Evolutionary conservation across 2,113 vertebrate species (phyloP).

Genomic region (Gymnorhina tibicen): DNA sequence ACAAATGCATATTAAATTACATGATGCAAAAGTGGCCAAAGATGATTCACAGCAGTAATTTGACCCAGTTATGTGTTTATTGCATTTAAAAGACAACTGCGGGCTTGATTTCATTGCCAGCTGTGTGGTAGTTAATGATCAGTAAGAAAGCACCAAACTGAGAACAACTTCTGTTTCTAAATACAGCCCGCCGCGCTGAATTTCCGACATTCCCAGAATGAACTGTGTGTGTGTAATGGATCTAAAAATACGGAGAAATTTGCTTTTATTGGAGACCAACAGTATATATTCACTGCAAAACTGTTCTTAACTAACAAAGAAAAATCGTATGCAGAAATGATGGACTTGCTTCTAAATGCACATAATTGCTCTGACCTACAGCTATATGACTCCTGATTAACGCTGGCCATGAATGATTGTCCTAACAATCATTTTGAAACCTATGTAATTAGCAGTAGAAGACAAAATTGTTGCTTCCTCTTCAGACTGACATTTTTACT

Average conservation of each 20-base stretch:
- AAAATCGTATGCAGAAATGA: background rate
- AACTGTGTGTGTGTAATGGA: background rate
- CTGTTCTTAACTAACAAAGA: background rate
- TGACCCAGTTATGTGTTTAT: slow-evolving; percentile 40
- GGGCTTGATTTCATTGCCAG: slow-evolving; percentile 25
- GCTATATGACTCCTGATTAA: background rate
- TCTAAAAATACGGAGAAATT: background rate
- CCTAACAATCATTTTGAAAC: background rate
- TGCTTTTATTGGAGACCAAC: background rate
- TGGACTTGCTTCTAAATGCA: background rate
- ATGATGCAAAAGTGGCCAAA: slow-evolving; percentile 45
- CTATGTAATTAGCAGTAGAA: background rate
- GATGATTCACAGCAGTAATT: slow-evolving; percentile 44
- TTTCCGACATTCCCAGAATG: background rate
- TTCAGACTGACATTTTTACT: background rate
- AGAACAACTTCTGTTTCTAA: slow-evolving; percentile 7
- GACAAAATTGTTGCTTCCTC: background rate
- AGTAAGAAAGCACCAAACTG: slow-evolving; percentile 1
- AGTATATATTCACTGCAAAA: background rate
- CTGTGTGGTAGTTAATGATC: slow-evolving; percentile 40
- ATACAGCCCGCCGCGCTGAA: background rate
- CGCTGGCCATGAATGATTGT: background rate
- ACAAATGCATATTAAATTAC: slow-evolving; percentile 58
- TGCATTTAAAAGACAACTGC: background rate
- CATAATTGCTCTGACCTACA: background rate